Base-by-base conservation (phyloP, 2,888 invertebrate genomes). In the Pilophorus perplexus region DNA sequence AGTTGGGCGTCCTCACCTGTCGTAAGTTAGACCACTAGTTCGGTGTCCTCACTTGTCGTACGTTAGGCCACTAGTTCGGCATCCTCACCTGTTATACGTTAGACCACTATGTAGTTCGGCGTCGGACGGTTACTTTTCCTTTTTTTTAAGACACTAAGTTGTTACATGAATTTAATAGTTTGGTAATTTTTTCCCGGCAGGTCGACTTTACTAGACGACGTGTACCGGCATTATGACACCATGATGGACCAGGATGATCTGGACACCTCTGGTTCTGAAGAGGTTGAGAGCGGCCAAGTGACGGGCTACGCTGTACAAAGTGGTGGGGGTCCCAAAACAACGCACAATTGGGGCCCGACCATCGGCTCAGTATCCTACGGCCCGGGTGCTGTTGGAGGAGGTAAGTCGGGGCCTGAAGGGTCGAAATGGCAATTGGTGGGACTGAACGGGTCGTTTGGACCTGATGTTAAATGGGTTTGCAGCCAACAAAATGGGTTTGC, bases 131-230 rank as follows among this genome's bases (percentile, higher is more conserved):
- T n/a, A n/a, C n/a, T n/a, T n/a, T 37, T 4, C 37, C 37, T 4
- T 37, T 14, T 37, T 12, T 1, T 4, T n/a, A 44, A 2, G n/a
- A 44, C n/a, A n/a, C n/a, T n/a, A n/a, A n/a, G n/a, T n/a, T n/a
- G n/a, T n/a, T n/a, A n/a, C n/a, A n/a, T n/a, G n/a, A n/a, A n/a
- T n/a, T n/a, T n/a, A n/a, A n/a, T n/a, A n/a, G n/a, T n/a, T n/a
- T n/a, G n/a, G n/a, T n/a, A n/a, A n/a, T n/a, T n/a, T n/a, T n/a
- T n/a, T n/a, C n/a, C n/a, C n/a, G n/a, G n/a, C 73, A 88, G 88
- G 73, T 84, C 86, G 23, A 83, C 88, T 12, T 85, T 86, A 0
- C 75, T 88, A 14, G 86, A 88, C 71, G 87, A 87, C 70, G 81
- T 88, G 28, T 85, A 87, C 75, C 81, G 82, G 5, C 85, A 86